These are phyloP conservation scores for Trichomycterus rosablanca DNA, from an alignment of 2,113 vertebrate genomes.

Conservation along the genomic window DNA sequence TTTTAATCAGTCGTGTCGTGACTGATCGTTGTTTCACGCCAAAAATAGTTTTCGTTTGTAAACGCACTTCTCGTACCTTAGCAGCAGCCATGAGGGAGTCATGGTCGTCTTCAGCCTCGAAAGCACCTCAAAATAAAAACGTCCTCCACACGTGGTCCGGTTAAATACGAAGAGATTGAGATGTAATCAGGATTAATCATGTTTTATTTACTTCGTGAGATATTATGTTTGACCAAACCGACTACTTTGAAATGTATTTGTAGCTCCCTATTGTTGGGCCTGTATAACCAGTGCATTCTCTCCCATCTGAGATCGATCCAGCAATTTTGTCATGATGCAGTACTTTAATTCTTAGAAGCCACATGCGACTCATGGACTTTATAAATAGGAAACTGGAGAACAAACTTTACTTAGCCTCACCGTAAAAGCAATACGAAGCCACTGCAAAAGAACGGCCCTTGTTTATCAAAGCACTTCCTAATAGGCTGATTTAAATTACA, in stretches of 20 bases:
- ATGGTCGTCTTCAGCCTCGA: conserved; percentile 55
- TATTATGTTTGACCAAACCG: conserved; percentile 64
- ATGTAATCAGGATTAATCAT: conserved; percentile 49
- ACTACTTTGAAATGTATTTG: conserved; percentile 54
- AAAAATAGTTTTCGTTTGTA: no score
- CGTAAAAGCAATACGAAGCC: conserved; percentile 73
- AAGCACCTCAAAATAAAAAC: conserved; percentile 55
- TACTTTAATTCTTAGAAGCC: no score
- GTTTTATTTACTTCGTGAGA: conserved; percentile 58
- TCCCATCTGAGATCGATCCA: conserved; percentile 1
- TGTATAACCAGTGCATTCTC: background rate
- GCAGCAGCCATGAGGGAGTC: no score
- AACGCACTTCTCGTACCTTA: no score
- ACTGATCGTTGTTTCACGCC: no score
- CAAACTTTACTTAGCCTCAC: conserved; percentile 64
- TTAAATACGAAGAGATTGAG: no score
- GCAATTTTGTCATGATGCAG: conserved; percentile 50
- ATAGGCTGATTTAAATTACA: conserved; percentile 64
- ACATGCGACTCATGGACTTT: no score
- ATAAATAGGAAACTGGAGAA: no score
- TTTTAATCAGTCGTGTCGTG: conserved; percentile 49
- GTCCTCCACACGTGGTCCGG: no score
- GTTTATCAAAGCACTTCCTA: conserved; percentile 74
- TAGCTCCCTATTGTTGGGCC: background rate
- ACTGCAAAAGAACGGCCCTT: conserved; percentile 69